These are phyloP conservation scores for Petrocephalus schoutedeni DNA, from an alignment of 2,797 vertebrate genomes.

Conservation along the genomic window DNA sequence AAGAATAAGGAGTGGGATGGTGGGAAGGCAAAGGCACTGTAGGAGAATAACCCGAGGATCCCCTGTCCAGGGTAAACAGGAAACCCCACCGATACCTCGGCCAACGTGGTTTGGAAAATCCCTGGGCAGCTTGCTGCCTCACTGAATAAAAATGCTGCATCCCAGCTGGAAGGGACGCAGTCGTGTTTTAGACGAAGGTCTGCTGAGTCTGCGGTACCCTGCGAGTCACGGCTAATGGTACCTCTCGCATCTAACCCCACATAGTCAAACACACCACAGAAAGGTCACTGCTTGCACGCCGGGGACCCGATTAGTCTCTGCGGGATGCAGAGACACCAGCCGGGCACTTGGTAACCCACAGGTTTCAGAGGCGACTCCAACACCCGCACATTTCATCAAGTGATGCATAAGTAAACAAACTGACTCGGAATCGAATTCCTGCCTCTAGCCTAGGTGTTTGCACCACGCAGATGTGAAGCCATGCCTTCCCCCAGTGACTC, in stretches of 20 bases:
- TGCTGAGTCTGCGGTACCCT: not conserved
- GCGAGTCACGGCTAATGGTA: not conserved
- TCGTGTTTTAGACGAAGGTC: not conserved
- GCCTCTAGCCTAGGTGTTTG: not conserved
- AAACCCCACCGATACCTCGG: not conserved
- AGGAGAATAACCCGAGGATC: not conserved
- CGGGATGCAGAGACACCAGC: not conserved
- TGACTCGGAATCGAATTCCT: not conserved
- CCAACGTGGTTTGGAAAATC: not conserved
- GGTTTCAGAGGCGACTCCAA: no score
- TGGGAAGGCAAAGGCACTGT: not conserved
- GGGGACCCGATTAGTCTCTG: not conserved
- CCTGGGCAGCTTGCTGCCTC: not conserved
- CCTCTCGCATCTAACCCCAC: not conserved
- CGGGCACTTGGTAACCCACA: not conserved
- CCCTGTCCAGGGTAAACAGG: not conserved
- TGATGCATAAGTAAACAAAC: not conserved
- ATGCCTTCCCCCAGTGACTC: not conserved
- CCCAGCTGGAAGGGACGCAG: not conserved
- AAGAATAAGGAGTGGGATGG: not conserved
- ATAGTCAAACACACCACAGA: not conserved
- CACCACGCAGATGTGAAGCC: not conserved
- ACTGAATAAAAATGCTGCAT: not conserved
- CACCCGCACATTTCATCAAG: not conserved
- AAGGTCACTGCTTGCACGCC: not conserved